Conservation (phyloP, 2,888 invertebrate species). For the Alloscopus bannaensis region DNA sequence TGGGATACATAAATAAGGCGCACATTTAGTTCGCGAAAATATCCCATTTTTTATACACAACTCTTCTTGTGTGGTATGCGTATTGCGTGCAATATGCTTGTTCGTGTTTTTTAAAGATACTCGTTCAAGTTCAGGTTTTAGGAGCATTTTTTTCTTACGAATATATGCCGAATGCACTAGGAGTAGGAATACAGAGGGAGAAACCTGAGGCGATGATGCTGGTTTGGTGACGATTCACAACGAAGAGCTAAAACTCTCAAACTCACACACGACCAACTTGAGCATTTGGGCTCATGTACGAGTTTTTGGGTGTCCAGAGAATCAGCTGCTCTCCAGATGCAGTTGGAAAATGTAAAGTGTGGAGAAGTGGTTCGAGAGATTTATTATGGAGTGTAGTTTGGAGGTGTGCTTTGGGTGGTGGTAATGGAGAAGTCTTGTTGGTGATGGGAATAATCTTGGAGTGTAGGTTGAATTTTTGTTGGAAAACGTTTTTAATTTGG, state of each 20-base stretch:
- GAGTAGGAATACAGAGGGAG: neutral
- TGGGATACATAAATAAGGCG: neutral
- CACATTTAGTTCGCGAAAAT: neutral
- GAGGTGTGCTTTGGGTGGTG: too few relatives aligned
- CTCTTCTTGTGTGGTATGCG: neutral
- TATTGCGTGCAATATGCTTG: neutral
- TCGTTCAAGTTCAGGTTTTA: neutral
- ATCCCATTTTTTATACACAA: neutral
- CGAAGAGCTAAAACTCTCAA: neutral
- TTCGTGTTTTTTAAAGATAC: neutral
- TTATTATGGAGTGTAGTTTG: neutral
- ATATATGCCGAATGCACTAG: neutral
- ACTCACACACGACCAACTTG: neutral
- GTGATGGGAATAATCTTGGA: too few relatives aligned
- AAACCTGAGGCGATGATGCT: neutral
- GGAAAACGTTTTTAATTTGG: too few relatives aligned
- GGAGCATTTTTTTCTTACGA: neutral
- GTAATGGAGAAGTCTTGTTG: too few relatives aligned
- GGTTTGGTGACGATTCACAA: neutral
- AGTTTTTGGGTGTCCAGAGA: neutral
- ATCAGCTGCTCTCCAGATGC: constrained; percentile 20
- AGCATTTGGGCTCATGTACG: neutral
- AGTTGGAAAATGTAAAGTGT: constrained; percentile 16
- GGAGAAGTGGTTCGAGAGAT: too few relatives aligned
- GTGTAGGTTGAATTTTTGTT: too few relatives aligned